Evolutionary conservation across 2,888 invertebrate species (phyloP), one percentile per base, ranked within the genome.

Genomic region (Eristalis tenax): DNA sequence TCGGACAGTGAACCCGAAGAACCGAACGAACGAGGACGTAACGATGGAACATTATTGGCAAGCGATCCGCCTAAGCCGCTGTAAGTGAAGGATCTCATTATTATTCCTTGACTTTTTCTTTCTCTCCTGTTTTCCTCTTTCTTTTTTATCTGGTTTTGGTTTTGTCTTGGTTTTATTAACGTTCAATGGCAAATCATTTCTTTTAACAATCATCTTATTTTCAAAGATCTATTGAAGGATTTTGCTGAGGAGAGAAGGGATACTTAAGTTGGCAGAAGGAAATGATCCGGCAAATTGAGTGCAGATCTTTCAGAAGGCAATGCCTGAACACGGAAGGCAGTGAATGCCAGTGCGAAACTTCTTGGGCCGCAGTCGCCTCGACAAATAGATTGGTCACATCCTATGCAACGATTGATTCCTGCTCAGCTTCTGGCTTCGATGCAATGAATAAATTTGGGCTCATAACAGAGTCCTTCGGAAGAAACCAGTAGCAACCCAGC

Each of bases 21-120:
- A 91, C 96, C 96, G 90, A 96, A 96, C 89, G 96, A 97, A 80
- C 94, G 96, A 89, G 96, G 95, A 83, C 94, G 97, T 89, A 98
- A 98, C 91, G 99, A 99, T 93, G 99, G 99, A 88, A 99, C 99
- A 2, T 94, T 99, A 77, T 95, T 98, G 75, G 99, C 99, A 88
- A 98, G 98, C 91, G 99, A 99, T 94, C 98, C 99, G 77, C 98
- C 99, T 26, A 97, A 98, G 93, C 99, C 99, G 90, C 96, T 99
- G 98, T 97, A 94, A 96, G 97, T 96, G 26, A 59, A 59, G 59
- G 26, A 71, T 28, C 32, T 64, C 32, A 69, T 59, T 75, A 61
- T 69, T 75, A 40, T 50, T 50, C 56, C 23, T 59, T 75, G 50
- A 22, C 18, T 74, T 83, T 15, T 69, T 56, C 50, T 59, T 43